Percentiles rank a stretch among this genome's conserved stretches.
Evolutionary conservation across 2,113 vertebrate genomes (phyloP).

Genomic region (Siniperca chuatsi): DNA sequence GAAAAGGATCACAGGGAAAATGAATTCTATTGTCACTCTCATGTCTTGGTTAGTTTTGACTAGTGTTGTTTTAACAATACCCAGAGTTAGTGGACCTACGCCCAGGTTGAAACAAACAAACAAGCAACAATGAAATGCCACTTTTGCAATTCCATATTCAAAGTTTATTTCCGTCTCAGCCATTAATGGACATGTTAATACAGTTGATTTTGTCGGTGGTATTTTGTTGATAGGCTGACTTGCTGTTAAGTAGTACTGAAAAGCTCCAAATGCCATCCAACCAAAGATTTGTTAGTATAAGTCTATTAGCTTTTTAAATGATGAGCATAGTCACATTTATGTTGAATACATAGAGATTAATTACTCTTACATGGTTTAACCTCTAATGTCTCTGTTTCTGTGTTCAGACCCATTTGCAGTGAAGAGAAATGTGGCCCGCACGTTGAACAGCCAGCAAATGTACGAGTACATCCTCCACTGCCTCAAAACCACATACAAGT

Average conservation of each 20-base stretch:
- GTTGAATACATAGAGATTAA: neutral
- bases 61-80: neutral
- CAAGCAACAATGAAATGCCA: neutral
- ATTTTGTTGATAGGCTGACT: neutral
- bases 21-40: neutral
- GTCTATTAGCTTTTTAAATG: neutral
- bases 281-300: neutral
- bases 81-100: neutral
- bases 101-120: neutral
- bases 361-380: neutral
- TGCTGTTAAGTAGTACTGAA: neutral
- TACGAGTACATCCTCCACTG: conserved; percentile 94
- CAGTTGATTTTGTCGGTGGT: neutral
- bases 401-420: conserved; percentile 91
- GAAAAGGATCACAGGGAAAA: neutral
- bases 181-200: neutral
- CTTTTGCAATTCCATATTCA: neutral
- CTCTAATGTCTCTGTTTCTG: conserved; percentile 20
- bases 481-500: conserved; percentile 93
- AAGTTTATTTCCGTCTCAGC: neutral
- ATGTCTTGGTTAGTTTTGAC: neutral
- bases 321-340: neutral
- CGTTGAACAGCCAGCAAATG: conserved; percentile 92
- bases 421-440: conserved; percentile 94
- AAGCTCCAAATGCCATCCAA: neutral